Base-by-base conservation (phyloP, 2,888 invertebrate species). In the Sialis fuliginosa region DNA sequence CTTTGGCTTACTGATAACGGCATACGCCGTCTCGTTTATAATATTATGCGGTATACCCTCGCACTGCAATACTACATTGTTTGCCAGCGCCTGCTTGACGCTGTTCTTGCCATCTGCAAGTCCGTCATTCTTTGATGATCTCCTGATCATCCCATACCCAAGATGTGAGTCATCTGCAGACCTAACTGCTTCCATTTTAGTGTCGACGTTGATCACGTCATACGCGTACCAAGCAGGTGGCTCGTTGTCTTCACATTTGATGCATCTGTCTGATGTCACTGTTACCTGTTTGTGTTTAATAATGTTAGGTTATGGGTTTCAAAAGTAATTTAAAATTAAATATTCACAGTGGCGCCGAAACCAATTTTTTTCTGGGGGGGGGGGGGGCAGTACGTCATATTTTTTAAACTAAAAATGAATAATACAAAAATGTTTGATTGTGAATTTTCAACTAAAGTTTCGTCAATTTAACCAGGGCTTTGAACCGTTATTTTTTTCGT, bases 1-100 rank as follows among this genome's bases (percentile, higher is more conserved):
- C 74, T 87, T 87, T 59, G 86, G 81, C 65, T 87, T 87, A 61
- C 85, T 85, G 48, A 88, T 81, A 58, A 86, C 73, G 51, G 87
- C 85, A 66, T 88, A 88, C 57, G 83, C 83, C 51, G 78, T 76
- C 47, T 85, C 80, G 60, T 85, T 86, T 54, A 78, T 79, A 55
- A 73, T 75, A 58, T 77, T 78, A 60, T 84, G 83, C 57, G 72
- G 74, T 34, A 82, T 68, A 54, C 71, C 70, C 12, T 62, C 54
- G 44, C 61, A 60, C 33, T 50, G 49, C 35, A 66, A 55, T 6
- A 61, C 65, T 6, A 43, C 44, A 55, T 66, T 66, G 6, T 65
- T 65, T 56, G 70, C 70, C 32, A 69, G 68, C 44, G 69, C 68
- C 6, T 68, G 67, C 1, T 74, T 68, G 58, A 81, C 82, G 30